Evolutionary conservation across 2,113 vertebrate genomes (phyloP), one percentile per base, ranked within the genome.

Genomic region (Xiphorhynchus elegans): DNA sequence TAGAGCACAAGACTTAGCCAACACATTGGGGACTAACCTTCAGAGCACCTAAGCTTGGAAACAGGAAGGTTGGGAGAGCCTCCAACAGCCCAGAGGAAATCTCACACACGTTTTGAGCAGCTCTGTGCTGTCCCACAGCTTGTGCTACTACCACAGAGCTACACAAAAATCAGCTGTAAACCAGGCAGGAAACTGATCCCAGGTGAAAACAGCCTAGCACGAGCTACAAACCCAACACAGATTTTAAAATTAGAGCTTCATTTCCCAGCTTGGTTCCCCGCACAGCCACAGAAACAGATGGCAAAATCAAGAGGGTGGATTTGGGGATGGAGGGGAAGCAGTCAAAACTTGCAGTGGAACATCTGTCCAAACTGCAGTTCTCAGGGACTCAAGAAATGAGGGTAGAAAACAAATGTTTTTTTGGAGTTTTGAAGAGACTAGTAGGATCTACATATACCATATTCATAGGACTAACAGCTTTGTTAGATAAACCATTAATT

Each of bases 331-430:
- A 91, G 24, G 23, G 26, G 44, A 90, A 88, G 59, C 76, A 88
- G 88, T 67, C 76, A 86, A 90, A 97, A 92, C 59, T 88, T 88
- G 75, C 59, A 47, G 44, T 80, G 75, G 29, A 93, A 95, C 90
- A 96, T 86, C 89, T 96, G 95, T 73, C 83, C 52, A 46, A 90
- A 76, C 50, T 62, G 40, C n/a, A 90, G 67, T 55, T 90, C 35
- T 84, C 5, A 1, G 46, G 33, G 63, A 80, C 35, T 77, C 37
- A 80, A 80, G 29, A 88, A 79, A 83, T 8, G 3, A 80, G 6
- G 4, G 21, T 4, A 49, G n/a, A 9, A 15, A n/a, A 55, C 29
- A 23, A 35, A 17, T 8, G 7, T 10, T 12, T 20, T 23, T 53
- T 55, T 29, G 3, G 40, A 78, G 17, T 37, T 21, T 60, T 83